A percentile compares a stretch with the other conserved stretches of the same genome.
Evolutionary conservation across 1,140 invertebrate genomes (phyloP).

Genomic region (Musca domestica): DNA sequence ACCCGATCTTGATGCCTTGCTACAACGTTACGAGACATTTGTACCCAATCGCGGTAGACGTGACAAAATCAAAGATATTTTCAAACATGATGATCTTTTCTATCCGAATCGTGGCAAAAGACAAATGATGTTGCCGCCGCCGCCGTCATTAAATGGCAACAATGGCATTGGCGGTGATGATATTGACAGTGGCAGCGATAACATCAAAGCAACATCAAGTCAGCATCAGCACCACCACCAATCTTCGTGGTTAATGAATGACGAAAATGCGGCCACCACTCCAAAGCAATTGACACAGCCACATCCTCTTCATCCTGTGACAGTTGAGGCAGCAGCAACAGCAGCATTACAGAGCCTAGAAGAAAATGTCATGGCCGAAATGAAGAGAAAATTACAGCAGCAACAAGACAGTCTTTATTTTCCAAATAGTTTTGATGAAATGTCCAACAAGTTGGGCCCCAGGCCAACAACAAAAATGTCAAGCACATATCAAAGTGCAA

Average conservation of each 20-base stretch:
- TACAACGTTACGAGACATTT: constrained; percentile 46
- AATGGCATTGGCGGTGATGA: neutral
- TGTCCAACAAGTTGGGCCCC: neutral
- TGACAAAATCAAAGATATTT: constrained; percentile 51
- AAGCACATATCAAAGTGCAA: constrained; percentile 34
- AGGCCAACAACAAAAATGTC: constrained; percentile 35
- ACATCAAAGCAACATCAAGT: neutral
- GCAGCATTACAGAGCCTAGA: neutral
- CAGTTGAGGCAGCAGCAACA: neutral
- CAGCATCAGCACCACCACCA: neutral
- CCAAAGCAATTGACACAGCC: no score
- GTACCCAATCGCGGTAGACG: constrained; percentile 50
- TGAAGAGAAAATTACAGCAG: constrained; percentile 23
- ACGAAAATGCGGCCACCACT: no score
- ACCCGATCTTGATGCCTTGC: constrained; percentile 39
- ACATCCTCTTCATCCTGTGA: constrained; percentile 1
- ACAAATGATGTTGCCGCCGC: constrained; percentile 23
- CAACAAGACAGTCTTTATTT: neutral
- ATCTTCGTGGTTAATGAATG: neutral
- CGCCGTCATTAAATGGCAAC: neutral
- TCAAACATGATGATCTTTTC: constrained; percentile 52
- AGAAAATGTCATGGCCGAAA: constrained; percentile 22
- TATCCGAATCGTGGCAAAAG: constrained; percentile 52
- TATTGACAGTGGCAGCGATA: neutral
- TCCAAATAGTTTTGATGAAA: constrained; percentile 20